These are phyloP conservation scores for Hirundo rustica DNA, from an alignment of 2,797 vertebrate genomes.

Conservation along the genomic window DNA sequence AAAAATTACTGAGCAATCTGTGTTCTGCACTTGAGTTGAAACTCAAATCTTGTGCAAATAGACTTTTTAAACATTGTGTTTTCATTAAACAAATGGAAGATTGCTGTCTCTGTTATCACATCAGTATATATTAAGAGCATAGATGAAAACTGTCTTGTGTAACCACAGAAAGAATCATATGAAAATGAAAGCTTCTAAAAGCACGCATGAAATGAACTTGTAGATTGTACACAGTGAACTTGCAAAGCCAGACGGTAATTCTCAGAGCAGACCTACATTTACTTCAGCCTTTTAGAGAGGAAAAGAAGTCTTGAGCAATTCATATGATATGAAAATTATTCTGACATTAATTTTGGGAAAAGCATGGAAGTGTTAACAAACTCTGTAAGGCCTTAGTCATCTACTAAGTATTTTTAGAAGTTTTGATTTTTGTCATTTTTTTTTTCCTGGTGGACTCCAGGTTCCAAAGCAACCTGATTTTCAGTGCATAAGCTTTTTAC, in stretches of 20 bases:
- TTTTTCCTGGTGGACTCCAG: neutral
- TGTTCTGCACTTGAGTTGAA: neutral
- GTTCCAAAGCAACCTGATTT: neutral
- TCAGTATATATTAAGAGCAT: neutral
- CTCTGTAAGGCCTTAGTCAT: neutral
- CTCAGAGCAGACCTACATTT: neutral
- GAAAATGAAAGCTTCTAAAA: neutral
- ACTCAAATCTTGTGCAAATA: neutral
- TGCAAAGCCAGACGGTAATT: neutral
- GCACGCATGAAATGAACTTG: neutral
- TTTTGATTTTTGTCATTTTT: neutral
- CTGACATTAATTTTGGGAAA: neutral
- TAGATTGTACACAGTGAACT: neutral
- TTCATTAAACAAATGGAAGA: neutral
- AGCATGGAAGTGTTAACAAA: neutral
- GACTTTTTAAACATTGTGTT: neutral
- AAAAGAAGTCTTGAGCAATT: neutral
- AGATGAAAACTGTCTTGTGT: neutral
- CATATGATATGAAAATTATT: neutral
- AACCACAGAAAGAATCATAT: neutral
- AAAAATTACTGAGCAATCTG: neutral
- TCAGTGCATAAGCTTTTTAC: neutral
- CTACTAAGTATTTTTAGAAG: neutral
- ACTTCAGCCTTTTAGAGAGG: neutral
- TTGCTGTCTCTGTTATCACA: neutral